phyloP scores from a whole-genome alignment of 2,113 vertebrate genomes.

The Crotalus helleri region DNA sequence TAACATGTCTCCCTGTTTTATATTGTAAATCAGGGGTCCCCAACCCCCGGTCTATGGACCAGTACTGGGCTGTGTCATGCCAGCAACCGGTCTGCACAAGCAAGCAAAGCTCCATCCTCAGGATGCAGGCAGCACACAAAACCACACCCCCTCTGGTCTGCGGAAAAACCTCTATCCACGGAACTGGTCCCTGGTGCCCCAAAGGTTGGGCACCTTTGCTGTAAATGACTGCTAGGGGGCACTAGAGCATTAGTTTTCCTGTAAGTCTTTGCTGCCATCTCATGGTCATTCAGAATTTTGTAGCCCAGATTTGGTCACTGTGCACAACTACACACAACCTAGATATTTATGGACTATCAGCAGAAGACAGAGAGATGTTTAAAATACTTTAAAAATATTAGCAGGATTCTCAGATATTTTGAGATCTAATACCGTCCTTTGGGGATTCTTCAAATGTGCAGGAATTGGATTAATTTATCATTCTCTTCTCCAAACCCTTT shows the following conservation, averaged over 20 bases:
- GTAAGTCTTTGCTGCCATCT: neutral
- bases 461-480: neutral
- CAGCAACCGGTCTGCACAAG: too few relatives aligned
- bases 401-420: slow-evolving; percentile 36
- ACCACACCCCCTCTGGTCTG: too few relatives aligned
- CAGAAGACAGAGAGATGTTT: neutral
- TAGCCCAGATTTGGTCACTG: neutral
- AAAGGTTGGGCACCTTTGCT: too few relatives aligned
- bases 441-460: neutral
- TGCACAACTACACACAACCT: neutral
- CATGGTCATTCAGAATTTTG: neutral
- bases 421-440: slow-evolving; percentile 21
- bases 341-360: neutral
- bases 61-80: too few relatives aligned
- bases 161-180: too few relatives aligned
- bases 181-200: too few relatives aligned
- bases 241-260: neutral
- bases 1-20: neutral
- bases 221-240: neutral
- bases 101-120: too few relatives aligned
- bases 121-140: too few relatives aligned
- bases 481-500: accelerated
- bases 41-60: too few relatives aligned
- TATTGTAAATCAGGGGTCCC: too few relatives aligned
- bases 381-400: slow-evolving; percentile 51